phyloP scores from a whole-genome alignment of 2,113 vertebrate genomes.

The Dunckerocampus dactyliophorus region DNA sequence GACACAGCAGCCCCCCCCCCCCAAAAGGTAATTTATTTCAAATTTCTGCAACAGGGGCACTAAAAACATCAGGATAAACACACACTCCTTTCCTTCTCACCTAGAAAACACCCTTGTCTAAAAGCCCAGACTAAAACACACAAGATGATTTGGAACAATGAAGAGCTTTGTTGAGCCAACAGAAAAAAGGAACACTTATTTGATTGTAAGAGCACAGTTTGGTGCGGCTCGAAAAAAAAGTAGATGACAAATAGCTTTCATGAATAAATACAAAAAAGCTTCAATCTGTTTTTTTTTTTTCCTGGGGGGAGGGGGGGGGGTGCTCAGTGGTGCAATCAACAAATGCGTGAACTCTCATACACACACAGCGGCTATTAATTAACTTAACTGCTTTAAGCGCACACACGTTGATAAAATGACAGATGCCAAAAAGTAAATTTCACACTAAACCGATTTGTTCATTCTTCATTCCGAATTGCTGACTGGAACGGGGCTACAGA shows the following conservation, averaged over 20 bases:
- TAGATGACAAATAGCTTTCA: slow-evolving; percentile 37
- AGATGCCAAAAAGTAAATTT: slow-evolving; percentile 46
- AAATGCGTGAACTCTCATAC: background rate
- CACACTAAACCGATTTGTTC: slow-evolving; percentile 23
- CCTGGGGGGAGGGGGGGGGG: background rate
- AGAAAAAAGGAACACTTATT: slow-evolving; percentile 85
- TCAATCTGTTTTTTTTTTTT: background rate
- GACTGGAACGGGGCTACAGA: slow-evolving; percentile 57
- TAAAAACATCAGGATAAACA: slow-evolving; percentile 65
- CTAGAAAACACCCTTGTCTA: slow-evolving; percentile 62
- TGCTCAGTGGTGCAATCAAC: slow-evolving; percentile 6
- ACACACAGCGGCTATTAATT: background rate
- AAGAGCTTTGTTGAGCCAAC: slow-evolving; percentile 63
- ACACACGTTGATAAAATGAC: slow-evolving; percentile 18
- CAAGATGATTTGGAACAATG: slow-evolving; percentile 38
- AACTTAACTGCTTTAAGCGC: background rate
- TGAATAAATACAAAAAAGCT: slow-evolving; percentile 66
- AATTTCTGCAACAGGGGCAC: slow-evolving; percentile 70
- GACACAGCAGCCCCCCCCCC: slow-evolving; percentile 31
- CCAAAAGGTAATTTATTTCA: slow-evolving; percentile 64
- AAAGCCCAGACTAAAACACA: slow-evolving; percentile 83
- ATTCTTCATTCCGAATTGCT: background rate
- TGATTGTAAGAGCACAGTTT: slow-evolving; percentile 89
- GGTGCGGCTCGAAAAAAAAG: slow-evolving; percentile 73
- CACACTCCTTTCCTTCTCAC: slow-evolving; percentile 18